A percentile compares a stretch with the other conserved stretches of the same genome.
Evolutionary conservation across 2,888 invertebrate species (phyloP).

Genomic region (Ypsolopha sequella): DNA sequence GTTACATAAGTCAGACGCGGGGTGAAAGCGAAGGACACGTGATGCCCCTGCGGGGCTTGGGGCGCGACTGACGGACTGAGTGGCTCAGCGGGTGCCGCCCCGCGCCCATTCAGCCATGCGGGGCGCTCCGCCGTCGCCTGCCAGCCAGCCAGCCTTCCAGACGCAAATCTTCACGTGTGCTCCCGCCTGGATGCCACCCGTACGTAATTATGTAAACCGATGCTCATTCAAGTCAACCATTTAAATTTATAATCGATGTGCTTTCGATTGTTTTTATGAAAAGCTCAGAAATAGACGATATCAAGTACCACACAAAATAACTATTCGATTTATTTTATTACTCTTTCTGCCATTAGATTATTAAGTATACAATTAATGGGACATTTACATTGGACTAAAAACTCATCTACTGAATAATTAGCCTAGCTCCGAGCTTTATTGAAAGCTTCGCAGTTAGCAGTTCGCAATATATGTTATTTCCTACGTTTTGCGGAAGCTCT

Average conservation of each 20-base stretch:
- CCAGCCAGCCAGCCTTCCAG: slow-evolving; percentile 39
- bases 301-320: too few species aligned
- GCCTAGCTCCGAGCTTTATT: too few species aligned
- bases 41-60: slow-evolving; percentile 58
- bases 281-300: too few species aligned
- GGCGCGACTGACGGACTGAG: slow-evolving; percentile 65
- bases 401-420: too few species aligned
- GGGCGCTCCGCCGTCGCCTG: slow-evolving; percentile 14
- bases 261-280: too few species aligned
- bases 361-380: too few species aligned
- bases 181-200: slow-evolving; percentile 10
- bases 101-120: slow-evolving; percentile 50
- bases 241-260: neutral
- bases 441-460: too few species aligned
- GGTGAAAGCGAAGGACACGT: slow-evolving; percentile 52
- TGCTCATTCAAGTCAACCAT: neutral
- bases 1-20: slow-evolving; percentile 59
- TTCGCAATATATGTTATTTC: too few species aligned
- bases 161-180: slow-evolving; percentile 58
- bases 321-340: too few species aligned
- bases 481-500: too few species aligned
- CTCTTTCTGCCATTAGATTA: too few species aligned
- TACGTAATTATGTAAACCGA: neutral
- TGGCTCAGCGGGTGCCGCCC: slow-evolving; percentile 50
- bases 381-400: too few species aligned